Conservation (phyloP, 2,797 vertebrate genomes). For the Chaetophractus vellerosus region DNA sequence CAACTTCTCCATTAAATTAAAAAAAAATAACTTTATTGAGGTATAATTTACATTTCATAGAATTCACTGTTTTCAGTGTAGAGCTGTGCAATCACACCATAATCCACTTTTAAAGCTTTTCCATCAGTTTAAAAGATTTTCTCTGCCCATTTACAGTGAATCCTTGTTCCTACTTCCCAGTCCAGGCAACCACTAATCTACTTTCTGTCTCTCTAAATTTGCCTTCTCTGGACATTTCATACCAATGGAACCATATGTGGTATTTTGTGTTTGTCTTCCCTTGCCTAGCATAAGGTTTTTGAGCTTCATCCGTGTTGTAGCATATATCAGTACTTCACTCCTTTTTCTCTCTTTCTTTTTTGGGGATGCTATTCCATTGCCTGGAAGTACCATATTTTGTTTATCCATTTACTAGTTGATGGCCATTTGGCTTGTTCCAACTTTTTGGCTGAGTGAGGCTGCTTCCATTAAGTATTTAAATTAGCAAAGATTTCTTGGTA, state of each 20-base stretch:
- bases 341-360: not conserved
- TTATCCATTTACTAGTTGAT: not conserved
- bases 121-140: not conserved
- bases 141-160: not conserved
- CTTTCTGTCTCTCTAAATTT: not conserved
- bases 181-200: not conserved
- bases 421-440: not conserved
- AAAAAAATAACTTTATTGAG: not conserved
- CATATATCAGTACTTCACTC: not conserved
- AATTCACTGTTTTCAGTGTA: not conserved
- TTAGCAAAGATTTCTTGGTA: not conserved
- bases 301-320: not conserved
- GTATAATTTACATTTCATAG: slow-evolving; percentile 42
- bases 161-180: not conserved
- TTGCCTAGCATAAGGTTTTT: not conserved
- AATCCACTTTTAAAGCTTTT: not conserved
- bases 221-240: not conserved
- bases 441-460: not conserved
- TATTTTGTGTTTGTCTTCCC: not conserved
- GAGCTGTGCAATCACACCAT: not conserved
- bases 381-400: not conserved
- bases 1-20: slow-evolving; percentile 33
- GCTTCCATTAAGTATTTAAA: slow-evolving; percentile 22
- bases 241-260: not conserved
- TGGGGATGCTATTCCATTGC: not conserved